A percentile compares a stretch with the other conserved stretches of the same genome.
Evolutionary conservation across 1,140 invertebrate species (phyloP).

Genomic region (Brachionus sp.): DNA sequence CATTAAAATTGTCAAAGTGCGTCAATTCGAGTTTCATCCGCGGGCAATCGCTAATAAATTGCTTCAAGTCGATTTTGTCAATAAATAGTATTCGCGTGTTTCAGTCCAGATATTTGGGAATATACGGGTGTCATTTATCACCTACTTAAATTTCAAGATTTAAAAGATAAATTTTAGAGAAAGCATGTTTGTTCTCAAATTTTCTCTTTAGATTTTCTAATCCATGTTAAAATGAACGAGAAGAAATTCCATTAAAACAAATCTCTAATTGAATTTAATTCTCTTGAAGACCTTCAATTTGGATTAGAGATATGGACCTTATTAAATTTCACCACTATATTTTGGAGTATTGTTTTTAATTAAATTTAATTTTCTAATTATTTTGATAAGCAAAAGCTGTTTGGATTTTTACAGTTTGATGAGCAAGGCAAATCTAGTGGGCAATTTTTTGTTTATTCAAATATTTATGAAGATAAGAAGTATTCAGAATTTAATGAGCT

Average conservation of each 20-base stretch:
- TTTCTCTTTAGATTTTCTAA: not conserved
- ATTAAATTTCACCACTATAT: not conserved
- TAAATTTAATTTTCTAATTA: constrained; percentile 15
- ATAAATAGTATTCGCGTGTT: not conserved
- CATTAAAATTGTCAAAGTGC: not conserved
- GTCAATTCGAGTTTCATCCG: not conserved
- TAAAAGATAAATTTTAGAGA: not conserved
- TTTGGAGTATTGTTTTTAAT: constrained; percentile 7
- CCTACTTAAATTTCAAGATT: constrained; percentile 1
- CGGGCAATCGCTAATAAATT: not conserved
- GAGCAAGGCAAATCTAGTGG: not conserved
- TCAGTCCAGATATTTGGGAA: not conserved
- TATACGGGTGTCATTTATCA: constrained; percentile 7
- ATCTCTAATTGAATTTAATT: constrained; percentile 10
- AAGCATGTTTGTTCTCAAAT: constrained; percentile 15
- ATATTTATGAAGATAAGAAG: not conserved
- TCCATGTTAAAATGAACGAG: not conserved
- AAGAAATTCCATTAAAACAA: not conserved
- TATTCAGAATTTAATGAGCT: not conserved
- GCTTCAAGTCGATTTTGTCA: not conserved
- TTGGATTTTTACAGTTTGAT: not conserved
- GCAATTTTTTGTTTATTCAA: not conserved
- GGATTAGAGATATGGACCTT: not conserved
- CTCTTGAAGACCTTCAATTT: not conserved
- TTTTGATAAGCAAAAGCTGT: not conserved